phyloP scores from a whole-genome alignment of 2,888 invertebrate genomes.

The Tetranychus piercei region DNA sequence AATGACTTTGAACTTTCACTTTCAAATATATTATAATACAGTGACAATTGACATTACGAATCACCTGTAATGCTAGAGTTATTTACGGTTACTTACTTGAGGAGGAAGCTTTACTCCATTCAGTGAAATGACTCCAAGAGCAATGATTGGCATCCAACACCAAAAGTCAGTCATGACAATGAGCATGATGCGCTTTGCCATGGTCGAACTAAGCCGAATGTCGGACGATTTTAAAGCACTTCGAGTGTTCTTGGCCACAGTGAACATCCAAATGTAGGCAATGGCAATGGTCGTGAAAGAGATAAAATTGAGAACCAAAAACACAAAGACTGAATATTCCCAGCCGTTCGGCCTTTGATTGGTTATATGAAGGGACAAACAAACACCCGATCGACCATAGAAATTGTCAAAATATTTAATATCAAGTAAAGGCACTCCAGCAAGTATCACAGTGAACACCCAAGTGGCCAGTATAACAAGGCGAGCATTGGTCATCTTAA shows the following conservation, averaged over 20 bases:
- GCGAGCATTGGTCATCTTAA: conserved; percentile 32
- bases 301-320: conserved; percentile 45
- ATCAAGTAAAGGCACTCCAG: conserved; percentile 41
- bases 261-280: conserved; percentile 44
- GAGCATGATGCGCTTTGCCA: conserved; percentile 48
- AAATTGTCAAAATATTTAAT: conserved; percentile 19
- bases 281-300: conserved; percentile 30
- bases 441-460: conserved; percentile 42
- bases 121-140: conserved; percentile 23
- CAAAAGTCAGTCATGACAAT: conserved; percentile 49
- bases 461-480: conserved; percentile 42
- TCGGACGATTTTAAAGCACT: background rate
- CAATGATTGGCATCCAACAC: conserved; percentile 51
- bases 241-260: conserved; percentile 45
- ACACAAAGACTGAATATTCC: conserved; percentile 51
- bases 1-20: too few species aligned
- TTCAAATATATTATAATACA: too few species aligned
- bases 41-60: too few species aligned
- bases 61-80: too few species aligned
- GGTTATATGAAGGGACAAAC: conserved; percentile 50
- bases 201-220: conserved; percentile 41
- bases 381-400: conserved; percentile 37
- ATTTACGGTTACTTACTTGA: background rate
- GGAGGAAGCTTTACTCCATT: conserved; percentile 7
- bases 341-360: conserved; percentile 48